Base-by-base conservation (phyloP, 2,113 vertebrate genomes). In the Catagonus wagneri region DNA sequence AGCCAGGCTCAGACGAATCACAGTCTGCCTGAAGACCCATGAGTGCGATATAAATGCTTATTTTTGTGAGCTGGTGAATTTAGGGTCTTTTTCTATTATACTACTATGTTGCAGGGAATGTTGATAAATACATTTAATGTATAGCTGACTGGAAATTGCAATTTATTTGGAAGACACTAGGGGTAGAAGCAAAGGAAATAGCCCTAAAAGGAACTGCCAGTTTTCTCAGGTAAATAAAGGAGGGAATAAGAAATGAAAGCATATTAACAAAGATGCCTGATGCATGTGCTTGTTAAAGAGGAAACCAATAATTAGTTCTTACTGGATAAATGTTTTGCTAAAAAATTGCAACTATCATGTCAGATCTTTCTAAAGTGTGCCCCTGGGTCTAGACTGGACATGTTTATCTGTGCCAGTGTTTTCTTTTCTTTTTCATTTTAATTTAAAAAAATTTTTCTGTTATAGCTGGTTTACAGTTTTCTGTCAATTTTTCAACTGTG, bases 181-280 rank as follows among this genome's bases (percentile, higher is more conserved):
- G 6, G 58, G 29, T n/a, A 94, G 15, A 90, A 86, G 20, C 34
- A 85, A 88, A 95, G 83, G 39, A 69, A 93, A 96, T 54, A 85
- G 17, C 13, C 8, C 25, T 74, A 32, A 63, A 68, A 86, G 32
- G 83, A 86, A 65, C 11, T 90, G 71, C 32, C 10, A 19, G 50
- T 84, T 92, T 72, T 92, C 25, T 88, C 32, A 92, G 27, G 27
- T 20, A 72, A 90, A 79, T 15, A n/a, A 15, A 50, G 39, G 19
- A 68, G 68, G 52, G 15, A 87, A 4, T 16, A 65, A 75, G 60
- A 88, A 50, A 81, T 83, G 36, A 89, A 63, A 27, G 22, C 54
- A 32, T 34, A 54, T 63, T 75, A 79, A 60, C 44, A 94, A 79
- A 56, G 74, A 84, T 58, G 27, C 50, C 9, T 84, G 80, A 81